Evolutionary conservation across 2,797 vertebrate genomes (phyloP).

Genomic region (Xiphorhynchus erythropygius): DNA sequence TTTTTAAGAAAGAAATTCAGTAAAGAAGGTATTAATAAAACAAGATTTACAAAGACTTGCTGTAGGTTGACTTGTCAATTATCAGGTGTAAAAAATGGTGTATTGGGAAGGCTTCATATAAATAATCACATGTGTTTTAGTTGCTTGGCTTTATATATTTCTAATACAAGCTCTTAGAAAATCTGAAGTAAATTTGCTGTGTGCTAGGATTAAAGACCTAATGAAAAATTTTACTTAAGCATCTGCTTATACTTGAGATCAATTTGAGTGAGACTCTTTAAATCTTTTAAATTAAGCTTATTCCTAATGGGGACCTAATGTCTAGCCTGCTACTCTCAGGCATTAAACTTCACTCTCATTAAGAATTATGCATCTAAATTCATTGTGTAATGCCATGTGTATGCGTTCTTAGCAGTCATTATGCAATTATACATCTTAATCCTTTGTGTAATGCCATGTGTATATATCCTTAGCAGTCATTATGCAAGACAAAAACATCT

Average conservation of each 20-base stretch:
- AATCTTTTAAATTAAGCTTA: background rate
- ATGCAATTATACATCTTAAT: background rate
- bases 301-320: background rate
- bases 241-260: background rate
- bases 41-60: background rate
- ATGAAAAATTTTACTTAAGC: background rate
- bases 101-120: background rate
- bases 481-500: background rate
- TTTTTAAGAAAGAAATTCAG: background rate
- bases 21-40: background rate
- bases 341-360: background rate
- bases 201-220: background rate
- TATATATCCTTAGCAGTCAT: background rate
- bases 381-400: background rate
- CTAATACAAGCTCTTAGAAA: background rate
- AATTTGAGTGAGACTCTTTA: background rate
- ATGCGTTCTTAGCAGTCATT: background rate
- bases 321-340: background rate
- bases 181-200: background rate
- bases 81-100: accelerated
- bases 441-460: background rate
- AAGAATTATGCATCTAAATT: background rate
- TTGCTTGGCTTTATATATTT: background rate
- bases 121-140: background rate
- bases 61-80: background rate